phyloP scores from a whole-genome alignment of 1,140 invertebrate species.

The Phymastichus coffea region DNA sequence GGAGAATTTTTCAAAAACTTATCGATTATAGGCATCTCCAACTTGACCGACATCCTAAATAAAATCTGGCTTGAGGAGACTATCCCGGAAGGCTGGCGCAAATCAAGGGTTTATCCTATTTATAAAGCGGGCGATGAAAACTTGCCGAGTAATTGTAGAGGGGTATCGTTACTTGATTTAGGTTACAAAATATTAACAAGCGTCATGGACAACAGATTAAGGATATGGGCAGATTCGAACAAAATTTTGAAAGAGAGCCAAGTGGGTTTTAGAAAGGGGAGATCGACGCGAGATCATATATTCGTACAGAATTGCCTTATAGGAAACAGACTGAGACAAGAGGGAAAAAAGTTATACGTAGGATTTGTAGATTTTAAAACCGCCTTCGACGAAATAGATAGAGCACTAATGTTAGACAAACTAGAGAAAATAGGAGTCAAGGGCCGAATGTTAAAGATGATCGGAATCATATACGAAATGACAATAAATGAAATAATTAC shows the following conservation, averaged over 20 bases:
- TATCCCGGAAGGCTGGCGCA: background rate
- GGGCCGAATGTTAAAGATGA: too few relatives aligned
- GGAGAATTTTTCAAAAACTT: slow-evolving; percentile 38
- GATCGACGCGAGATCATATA: slow-evolving; percentile 21
- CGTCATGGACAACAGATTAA: slow-evolving; percentile 26
- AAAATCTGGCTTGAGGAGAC: slow-evolving; percentile 7
- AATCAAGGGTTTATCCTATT: slow-evolving; percentile 16
- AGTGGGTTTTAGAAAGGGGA: slow-evolving; percentile 24
- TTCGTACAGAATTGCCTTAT: slow-evolving; percentile 23
- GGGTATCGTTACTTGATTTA: slow-evolving; percentile 20
- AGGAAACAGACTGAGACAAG: slow-evolving; percentile 6
- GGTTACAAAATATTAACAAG: slow-evolving; percentile 28
- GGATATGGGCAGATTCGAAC: slow-evolving; percentile 13
- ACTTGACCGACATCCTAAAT: slow-evolving; percentile 14
- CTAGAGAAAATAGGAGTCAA: too few relatives aligned
- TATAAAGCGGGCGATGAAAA: slow-evolving; percentile 23
- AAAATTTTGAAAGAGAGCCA: slow-evolving; percentile 17
- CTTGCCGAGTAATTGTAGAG: slow-evolving; percentile 23
- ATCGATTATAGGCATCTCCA: slow-evolving; percentile 13
- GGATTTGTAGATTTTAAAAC: slow-evolving; percentile 17
- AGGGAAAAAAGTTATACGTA: background rate
- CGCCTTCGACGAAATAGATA: too few relatives aligned
- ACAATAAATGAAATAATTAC: slow-evolving; percentile 17
- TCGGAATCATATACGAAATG: too few relatives aligned
- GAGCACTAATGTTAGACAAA: too few relatives aligned